phyloP scores from a whole-genome alignment of 2,888 invertebrate species.

The Drosophila imparisetae region DNA sequence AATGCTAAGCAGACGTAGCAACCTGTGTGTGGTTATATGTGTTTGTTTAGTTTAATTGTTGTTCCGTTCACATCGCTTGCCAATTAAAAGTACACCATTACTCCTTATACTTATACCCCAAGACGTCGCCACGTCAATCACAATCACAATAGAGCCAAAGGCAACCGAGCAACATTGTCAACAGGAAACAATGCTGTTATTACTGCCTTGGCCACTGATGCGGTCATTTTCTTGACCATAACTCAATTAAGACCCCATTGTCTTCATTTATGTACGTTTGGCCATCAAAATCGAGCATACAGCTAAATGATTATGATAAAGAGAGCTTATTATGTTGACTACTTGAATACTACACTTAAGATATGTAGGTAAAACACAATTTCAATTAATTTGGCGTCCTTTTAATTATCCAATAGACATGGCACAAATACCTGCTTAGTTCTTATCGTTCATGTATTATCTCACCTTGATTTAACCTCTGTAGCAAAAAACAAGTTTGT shows the following conservation, averaged over 20 bases:
- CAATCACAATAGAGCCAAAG: constrained; percentile 4
- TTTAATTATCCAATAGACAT: constrained; percentile 28
- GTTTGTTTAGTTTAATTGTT: background rate
- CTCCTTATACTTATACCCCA: constrained; percentile 36
- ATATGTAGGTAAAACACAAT: background rate
- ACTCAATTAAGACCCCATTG: constrained; percentile 57
- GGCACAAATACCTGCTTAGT: background rate
- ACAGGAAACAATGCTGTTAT: constrained; percentile 40
- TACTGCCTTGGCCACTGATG: constrained; percentile 22
- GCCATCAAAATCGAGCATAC: constrained; percentile 9
- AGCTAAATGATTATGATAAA: background rate
- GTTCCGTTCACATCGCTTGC: constrained; percentile 30
- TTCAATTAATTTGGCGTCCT: constrained; percentile 25
- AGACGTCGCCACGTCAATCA: constrained; percentile 11
- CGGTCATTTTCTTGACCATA: constrained; percentile 21
- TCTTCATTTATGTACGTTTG: constrained; percentile 50
- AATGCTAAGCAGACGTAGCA: background rate
- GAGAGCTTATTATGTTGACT: constrained; percentile 1
- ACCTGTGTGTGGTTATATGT: background rate
- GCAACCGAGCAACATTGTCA: constrained; percentile 19
- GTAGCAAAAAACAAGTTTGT: constrained; percentile 11
- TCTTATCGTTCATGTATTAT: constrained; percentile 15
- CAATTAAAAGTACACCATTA: constrained; percentile 70
- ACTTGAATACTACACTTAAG: background rate
- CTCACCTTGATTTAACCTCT: background rate